Percentiles rank a stretch among this genome's conserved stretches.
Conservation (phyloP, 2,797 vertebrate genomes). For the Myotis findleyi region DNA sequence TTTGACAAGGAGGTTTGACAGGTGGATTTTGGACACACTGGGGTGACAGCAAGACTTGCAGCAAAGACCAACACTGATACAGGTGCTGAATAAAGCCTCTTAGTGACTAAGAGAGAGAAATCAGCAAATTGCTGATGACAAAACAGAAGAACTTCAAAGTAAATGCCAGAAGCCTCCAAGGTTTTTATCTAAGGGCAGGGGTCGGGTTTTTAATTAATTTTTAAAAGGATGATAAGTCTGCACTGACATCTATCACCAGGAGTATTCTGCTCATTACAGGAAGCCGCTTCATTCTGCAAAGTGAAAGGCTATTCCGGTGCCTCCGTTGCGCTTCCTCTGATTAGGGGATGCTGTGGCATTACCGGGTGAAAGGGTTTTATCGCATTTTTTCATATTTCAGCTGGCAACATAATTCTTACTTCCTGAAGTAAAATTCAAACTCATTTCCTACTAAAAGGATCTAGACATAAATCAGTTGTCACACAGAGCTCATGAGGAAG, state of each 20-base stretch:
- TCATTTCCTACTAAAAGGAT: conserved; percentile 74
- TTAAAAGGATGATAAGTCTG: neutral
- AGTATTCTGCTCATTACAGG: conserved; percentile 5
- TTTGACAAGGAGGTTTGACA: neutral
- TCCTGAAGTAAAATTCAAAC: conserved; percentile 69
- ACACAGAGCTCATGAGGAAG: conserved; percentile 47
- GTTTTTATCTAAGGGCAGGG: neutral
- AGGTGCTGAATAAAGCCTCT: neutral
- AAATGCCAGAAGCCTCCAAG: neutral
- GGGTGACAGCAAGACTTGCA: neutral
- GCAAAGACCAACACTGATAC: neutral
- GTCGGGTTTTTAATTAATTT: conserved; percentile 54
- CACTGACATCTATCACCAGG: neutral
- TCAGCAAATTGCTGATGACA: neutral
- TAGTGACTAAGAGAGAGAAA: neutral
- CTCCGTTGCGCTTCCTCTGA: conserved; percentile 43
- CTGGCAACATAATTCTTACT: conserved; percentile 57
- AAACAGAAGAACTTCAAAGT: neutral
- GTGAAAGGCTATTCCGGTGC: neutral
- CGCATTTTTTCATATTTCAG: conserved; percentile 49
- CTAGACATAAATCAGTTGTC: conserved; percentile 57
- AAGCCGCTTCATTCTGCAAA: neutral
- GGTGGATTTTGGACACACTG: neutral
- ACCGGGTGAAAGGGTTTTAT: conserved; percentile 10
- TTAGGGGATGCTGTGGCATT: conserved; percentile 3